Percentiles rank a stretch among this genome's conserved stretches.
phyloP scores from a whole-genome alignment of 1,140 invertebrate genomes.

The Anastrepha obliqua region DNA sequence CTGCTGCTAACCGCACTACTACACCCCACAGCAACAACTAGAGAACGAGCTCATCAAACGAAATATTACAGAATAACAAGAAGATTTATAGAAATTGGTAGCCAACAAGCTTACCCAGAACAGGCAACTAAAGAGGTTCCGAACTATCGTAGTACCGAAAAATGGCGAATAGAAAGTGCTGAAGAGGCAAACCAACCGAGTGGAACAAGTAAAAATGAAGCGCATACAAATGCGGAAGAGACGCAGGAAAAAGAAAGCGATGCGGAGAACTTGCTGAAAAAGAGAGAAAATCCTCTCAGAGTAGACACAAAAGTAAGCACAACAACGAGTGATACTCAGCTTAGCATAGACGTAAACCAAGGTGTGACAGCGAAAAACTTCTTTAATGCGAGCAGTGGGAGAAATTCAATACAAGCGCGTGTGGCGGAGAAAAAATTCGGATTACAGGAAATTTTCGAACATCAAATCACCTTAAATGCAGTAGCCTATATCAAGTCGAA shows the following conservation, averaged over 20 bases:
- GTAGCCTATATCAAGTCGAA: background rate
- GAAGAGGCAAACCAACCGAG: background rate
- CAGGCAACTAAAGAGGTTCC: background rate
- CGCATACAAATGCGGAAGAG: background rate
- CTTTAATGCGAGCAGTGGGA: background rate
- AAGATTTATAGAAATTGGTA: background rate
- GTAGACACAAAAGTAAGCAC: background rate
- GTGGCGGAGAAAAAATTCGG: background rate
- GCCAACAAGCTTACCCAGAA: background rate
- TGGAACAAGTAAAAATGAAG: background rate
- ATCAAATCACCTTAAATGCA: background rate
- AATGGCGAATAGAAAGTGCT: background rate
- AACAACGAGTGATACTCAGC: background rate
- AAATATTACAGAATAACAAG: background rate
- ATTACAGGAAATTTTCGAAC: background rate
- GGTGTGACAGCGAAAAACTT: background rate
- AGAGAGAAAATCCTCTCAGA: background rate
- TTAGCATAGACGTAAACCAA: background rate
- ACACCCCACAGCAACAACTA: background rate
- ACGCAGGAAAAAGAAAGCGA: background rate
- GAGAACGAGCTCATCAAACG: background rate
- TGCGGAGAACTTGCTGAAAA: background rate
- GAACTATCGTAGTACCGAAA: no score
- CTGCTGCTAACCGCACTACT: conserved; percentile 51
- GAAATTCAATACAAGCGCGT: background rate